Evolutionary conservation across 2,888 invertebrate genomes (phyloP).

Genomic region (Meliscaeva auricollis): DNA sequence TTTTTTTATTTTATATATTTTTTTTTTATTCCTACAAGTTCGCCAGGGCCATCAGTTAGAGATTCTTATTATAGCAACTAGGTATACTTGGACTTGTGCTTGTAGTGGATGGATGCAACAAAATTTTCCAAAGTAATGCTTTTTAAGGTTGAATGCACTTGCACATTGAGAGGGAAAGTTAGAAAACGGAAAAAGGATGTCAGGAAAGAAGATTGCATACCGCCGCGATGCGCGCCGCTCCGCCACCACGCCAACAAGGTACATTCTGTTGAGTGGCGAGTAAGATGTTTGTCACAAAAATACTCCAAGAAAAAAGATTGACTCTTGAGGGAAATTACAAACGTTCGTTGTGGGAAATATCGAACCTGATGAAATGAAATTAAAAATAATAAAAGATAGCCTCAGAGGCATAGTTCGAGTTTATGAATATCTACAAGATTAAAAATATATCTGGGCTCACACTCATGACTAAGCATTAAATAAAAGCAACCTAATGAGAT

Average conservation of each 20-base stretch:
- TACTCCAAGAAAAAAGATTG: not conserved
- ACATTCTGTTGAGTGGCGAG: not conserved
- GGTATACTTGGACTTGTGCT: not conserved
- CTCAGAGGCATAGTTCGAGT: no score
- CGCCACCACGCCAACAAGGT: no score
- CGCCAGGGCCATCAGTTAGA: constrained; percentile 40
- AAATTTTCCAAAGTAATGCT: constrained; percentile 25
- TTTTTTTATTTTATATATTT: constrained; percentile 32
- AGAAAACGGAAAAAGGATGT: constrained; percentile 44
- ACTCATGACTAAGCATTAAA: no score
- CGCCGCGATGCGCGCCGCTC: not conserved
- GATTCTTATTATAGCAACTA: constrained; percentile 13
- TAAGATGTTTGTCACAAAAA: constrained; percentile 15
- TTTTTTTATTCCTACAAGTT: not conserved
- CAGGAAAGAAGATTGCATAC: constrained; percentile 17
- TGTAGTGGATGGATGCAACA: not conserved
- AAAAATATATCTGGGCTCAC: no score
- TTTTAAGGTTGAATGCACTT: constrained; percentile 61
- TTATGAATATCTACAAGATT: no score
- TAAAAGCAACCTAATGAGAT: no score
- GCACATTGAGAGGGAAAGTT: constrained; percentile 68
- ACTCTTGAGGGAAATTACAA: not conserved
- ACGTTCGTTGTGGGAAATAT: no score
- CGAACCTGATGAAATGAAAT: no score
- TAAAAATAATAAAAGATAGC: no score